Evolutionary conservation across 2,888 invertebrate genomes (phyloP), one percentile per base, ranked within the genome.

Genomic region (Alitta virens): DNA sequence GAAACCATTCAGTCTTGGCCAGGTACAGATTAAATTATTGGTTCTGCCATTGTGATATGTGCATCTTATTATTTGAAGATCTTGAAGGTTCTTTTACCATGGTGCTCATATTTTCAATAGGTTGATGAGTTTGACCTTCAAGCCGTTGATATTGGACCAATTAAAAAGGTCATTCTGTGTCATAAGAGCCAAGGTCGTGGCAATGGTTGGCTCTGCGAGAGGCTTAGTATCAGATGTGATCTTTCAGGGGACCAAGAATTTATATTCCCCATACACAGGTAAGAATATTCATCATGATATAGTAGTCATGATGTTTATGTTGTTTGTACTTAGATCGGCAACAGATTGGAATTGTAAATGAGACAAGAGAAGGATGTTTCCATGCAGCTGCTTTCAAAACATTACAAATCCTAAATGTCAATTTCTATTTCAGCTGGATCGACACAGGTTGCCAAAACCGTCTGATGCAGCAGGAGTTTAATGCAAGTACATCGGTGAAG

Each of bases 361-460:
- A n/a, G n/a, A n/a, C n/a, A n/a, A n/a, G n/a, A n/a, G n/a, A n/a
- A n/a, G n/a, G n/a, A n/a, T n/a, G n/a, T n/a, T n/a, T n/a, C n/a
- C n/a, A n/a, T n/a, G n/a, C n/a, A n/a, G n/a, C n/a, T n/a, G n/a
- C n/a, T n/a, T n/a, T n/a, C n/a, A n/a, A n/a, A n/a, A n/a, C n/a
- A n/a, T n/a, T n/a, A n/a, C n/a, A n/a, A n/a, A n/a, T n/a, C n/a
- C n/a, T n/a, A n/a, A n/a, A n/a, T 33, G 33, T 33, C 12, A 49
- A 3, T 49, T 49, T n/a, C 23, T 9, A 23, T 18, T 50, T n/a
- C 60, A 76, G 76, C 56, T 78, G 78, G 78, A 57, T 78, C 55
- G 78, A 78, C 59, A 75, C 75, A 3, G 78, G 77, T 2, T 75
- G 74, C 71, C 74, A 75, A 60, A 77, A 78, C 62, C 66, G 78